Evolutionary conservation across 1,140 invertebrate genomes (phyloP), one percentile per base, ranked within the genome.

Genomic region (Centruroides vittatus): DNA sequence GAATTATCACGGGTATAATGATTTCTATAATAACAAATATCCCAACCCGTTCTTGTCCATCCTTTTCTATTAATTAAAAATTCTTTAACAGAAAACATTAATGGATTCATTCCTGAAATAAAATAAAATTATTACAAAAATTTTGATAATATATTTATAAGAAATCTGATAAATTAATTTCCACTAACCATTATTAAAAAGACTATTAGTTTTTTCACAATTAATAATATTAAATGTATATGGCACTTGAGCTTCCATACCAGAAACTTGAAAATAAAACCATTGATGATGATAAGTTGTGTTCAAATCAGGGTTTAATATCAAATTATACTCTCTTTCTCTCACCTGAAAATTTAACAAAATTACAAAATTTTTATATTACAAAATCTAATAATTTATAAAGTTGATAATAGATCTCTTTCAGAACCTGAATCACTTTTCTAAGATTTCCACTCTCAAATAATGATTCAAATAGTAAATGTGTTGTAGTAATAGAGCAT

Each of bases 361-460:
- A 63, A 48, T 57, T 48, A 55, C 11, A 47, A 10, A 49, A 35
- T 47, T 49, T 47, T 46, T 23, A 35, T 35, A 35, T 3, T 12
- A 23, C 10, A 35, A 35, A 51, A 53, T 6, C 35, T 4, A 4
- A 23, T 41, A 46, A 10, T 3, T 53, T 53, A 2, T 35, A 23
- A 9, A 58, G 13, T 58, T 58, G 3, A 48, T 49, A 34, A 1
- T 35, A 57, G n/a, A 41, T 41, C 7, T 51, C 11, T 13, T n/a
- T 13, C 12, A 56, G 86, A 87, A 97, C 90, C 76, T 89, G 88
- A 59, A 97, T 86, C 4, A 86, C 93, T 81, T 93, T 94, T 4
- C 91, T 84, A 59, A 98, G 77, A 76, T 98, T 98, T 48, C 93
- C 95, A 60, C 86, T 89, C 76, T 98, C 95, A 73, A 98, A 98